Base-by-base conservation (phyloP, 2,888 invertebrate genomes). In the Chesias legatella region DNA sequence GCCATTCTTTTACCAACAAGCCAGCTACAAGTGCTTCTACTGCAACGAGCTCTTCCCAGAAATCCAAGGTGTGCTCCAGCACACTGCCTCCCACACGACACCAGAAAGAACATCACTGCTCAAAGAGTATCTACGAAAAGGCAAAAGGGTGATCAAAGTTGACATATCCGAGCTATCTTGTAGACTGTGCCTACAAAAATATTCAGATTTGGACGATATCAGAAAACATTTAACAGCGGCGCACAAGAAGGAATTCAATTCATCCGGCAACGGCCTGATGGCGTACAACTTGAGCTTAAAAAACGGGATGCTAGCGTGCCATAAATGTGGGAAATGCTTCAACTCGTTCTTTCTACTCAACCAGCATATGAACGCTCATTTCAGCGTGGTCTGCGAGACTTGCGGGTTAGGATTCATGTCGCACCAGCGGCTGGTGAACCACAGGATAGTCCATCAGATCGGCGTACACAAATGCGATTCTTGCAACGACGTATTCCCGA, bases 331-430 rank as follows among this genome's bases (percentile, higher is more conserved):
- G 1, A 85, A 86, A 46, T 67, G 70, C 0, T 88, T 86, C 35
- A 83, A 82, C 43, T 75, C 86, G 0, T 86, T 86, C 51, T 85
- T 84, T 34, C 60, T 83, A 7, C 50, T 88, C 1, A 86, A 85
- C 24, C 60, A 79, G 10, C 88, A 88, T 48, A 88, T 88, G 86
- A 88, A 88, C 28, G 85, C 61, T 0, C 88, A 88, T 56, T 86
- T 74, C 27, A 86, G 63, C 36, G 85, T 86, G 0, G 85, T 85
- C 1, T 88, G 88, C 42, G 88, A 88, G 49, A 84, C 78, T 0
- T 88, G 88, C 41, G 88, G 88, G 0, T 51, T 83, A 4, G 83
- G 88, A 0, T 88, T 88, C 48, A 81, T 84, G 73, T 84, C 88
- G 0, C 75, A 84, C 24, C 83, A 83, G 11, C 67, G 88, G 0